Evolutionary conservation across 2,113 vertebrate genomes (phyloP), one percentile per base, ranked within the genome.

Genomic region (Guaruba guarouba): DNA sequence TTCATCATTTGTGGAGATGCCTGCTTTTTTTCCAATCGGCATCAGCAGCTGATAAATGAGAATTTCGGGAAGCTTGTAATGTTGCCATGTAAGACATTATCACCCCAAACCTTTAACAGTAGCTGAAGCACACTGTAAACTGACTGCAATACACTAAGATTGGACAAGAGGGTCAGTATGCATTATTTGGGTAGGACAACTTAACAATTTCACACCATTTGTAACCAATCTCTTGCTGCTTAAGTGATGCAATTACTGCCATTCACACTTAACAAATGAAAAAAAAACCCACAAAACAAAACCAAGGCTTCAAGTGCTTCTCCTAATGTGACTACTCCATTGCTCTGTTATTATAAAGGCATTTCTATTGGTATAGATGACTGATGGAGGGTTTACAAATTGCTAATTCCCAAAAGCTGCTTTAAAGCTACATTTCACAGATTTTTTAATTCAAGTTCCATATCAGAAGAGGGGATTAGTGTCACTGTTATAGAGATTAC

Each of bases 401-500:
- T 43, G 78, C 11, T 89, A 86, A 75, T 86, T 93, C 82, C 64
- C 52, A 5, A 82, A 92, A 92, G n/a, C 66, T 89, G 43, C 68
- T 95, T 94, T 68, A 61, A 88, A 86, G 75, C 27, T 75, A 74
- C 19, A 74, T 82, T 88, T 90, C 68, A 70, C 33, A 92, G 52
- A 46, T 64, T 78, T 86, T 89, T 70, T 6, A 76, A 90, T 77
- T 94, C 71, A 80, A 94, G 20, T 46, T 75, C 29, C 64, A 41
- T 83, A 83, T 81, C 82, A 91, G 82, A 95, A 77, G 44, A 85
- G 35, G 18, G 63, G 37, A 95, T 91, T 91, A 92, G 67, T 75
- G 74, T 77, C 86, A 92, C 57, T 85, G 57, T 79, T 92, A 76
- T 0, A 88, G 29, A 92, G 74, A 94, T 90, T 84, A 95, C 61